These are phyloP conservation scores for Drosophila limbata DNA, from an alignment of 2,888 invertebrate genomes.

Conservation along the genomic window DNA sequence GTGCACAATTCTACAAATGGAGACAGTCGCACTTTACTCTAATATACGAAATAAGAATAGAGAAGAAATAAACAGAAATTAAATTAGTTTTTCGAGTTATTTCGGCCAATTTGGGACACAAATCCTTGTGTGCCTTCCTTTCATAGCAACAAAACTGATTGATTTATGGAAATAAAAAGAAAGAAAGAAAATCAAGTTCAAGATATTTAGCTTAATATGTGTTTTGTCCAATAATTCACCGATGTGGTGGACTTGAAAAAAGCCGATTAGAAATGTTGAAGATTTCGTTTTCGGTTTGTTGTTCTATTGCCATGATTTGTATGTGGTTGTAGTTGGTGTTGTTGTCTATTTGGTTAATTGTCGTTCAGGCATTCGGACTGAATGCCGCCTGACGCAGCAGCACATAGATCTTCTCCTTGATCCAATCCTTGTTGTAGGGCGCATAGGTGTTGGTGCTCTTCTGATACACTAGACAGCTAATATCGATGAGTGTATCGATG, in stretches of 20 bases:
- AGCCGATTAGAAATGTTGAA: neutral
- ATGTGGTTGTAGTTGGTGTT: slow-evolving; percentile 7
- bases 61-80: slow-evolving; percentile 6
- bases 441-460: slow-evolving; percentile 98
- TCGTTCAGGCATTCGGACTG: slow-evolving; percentile 67
- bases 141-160: neutral
- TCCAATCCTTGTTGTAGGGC: slow-evolving; percentile 99
- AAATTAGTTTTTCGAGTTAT: slow-evolving; percentile 12
- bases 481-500: slow-evolving; percentile 97
- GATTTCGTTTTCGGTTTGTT: neutral
- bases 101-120: neutral
- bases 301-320: slow-evolving; percentile 8
- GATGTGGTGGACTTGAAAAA: neutral
- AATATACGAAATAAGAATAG: slow-evolving; percentile 14
- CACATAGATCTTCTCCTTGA: slow-evolving; percentile 99
- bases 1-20: slow-evolving; percentile 24
- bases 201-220: neutral
- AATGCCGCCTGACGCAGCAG: slow-evolving; percentile 96
- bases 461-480: slow-evolving; percentile 98
- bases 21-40: slow-evolving; percentile 22
- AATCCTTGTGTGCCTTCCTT: slow-evolving; percentile 1
- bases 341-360: slow-evolving; percentile 11
- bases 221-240: neutral
- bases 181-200: neutral
- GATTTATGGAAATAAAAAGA: neutral